Percentiles rank a stretch among this genome's conserved stretches.
These are phyloP conservation scores for Pseudomyrmex flavicornis DNA, from an alignment of 1,140 invertebrate species.

Conservation along the genomic window DNA sequence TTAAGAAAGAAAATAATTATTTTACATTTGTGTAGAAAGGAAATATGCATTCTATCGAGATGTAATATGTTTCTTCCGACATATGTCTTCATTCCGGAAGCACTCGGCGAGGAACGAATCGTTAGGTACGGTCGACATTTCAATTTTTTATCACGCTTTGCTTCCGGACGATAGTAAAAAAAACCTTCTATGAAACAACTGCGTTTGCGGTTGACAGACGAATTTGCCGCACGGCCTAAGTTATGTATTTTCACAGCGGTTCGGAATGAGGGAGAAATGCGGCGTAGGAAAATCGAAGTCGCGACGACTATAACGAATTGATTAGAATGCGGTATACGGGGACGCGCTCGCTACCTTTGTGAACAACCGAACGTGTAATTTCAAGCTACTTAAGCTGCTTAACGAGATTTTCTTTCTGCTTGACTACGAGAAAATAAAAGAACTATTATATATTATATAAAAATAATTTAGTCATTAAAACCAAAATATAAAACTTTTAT, in stretches of 20 bases:
- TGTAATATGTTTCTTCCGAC: neutral
- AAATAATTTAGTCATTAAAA: slow-evolving; percentile 3
- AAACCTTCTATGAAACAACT: slow-evolving; percentile 38
- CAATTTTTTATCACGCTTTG: slow-evolving; percentile 32
- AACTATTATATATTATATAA: neutral
- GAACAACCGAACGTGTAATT: slow-evolving; percentile 79
- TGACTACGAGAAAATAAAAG: neutral
- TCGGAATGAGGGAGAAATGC: slow-evolving; percentile 10
- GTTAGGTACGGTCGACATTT: slow-evolving; percentile 32
- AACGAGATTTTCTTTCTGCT: slow-evolving; percentile 71
- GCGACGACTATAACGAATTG: slow-evolving; percentile 77
- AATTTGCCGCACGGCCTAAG: slow-evolving; percentile 12
- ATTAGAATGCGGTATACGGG: slow-evolving; percentile 75
- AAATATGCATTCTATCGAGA: neutral
- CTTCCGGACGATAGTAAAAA: slow-evolving; percentile 47
- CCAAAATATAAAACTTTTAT: neutral
- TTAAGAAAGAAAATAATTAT: neutral
- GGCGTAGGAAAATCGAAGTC: slow-evolving; percentile 60
- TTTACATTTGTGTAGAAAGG: neutral
- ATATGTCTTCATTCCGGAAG: slow-evolving; percentile 52
- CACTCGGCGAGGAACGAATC: slow-evolving; percentile 42
- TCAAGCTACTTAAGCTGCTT: slow-evolving; percentile 82
- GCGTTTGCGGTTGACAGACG: slow-evolving; percentile 3
- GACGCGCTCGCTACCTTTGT: slow-evolving; percentile 72
- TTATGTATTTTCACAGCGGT: slow-evolving; percentile 46